A percentile compares a stretch with the other conserved stretches of the same genome.
These are phyloP conservation scores for Melinaea marsaeus DNA, from an alignment of 2,888 invertebrate species.

Conservation along the genomic window DNA sequence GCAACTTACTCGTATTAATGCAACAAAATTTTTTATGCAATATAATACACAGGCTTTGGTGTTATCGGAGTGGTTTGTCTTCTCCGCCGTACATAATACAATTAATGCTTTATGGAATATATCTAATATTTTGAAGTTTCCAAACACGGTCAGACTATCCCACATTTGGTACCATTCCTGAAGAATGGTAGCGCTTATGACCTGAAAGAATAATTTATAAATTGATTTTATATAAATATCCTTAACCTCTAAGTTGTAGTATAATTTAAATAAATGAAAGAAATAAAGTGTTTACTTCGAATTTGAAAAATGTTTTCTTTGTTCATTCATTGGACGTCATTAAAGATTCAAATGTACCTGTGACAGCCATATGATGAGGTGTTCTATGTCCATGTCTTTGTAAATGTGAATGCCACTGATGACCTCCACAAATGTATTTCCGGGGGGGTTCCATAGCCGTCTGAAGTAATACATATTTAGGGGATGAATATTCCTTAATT, in stretches of 20 bases:
- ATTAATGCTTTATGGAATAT: constrained; percentile 47
- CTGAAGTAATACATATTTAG: constrained; percentile 66
- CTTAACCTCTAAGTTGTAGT: too few species aligned
- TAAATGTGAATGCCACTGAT: constrained; percentile 45
- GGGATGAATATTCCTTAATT: constrained; percentile 52
- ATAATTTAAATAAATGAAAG: background rate
- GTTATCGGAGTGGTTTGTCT: constrained; percentile 41
- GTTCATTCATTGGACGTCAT: too few species aligned
- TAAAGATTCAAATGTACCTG: constrained; percentile 43
- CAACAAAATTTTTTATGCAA: constrained; percentile 55
- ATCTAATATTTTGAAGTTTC: constrained; percentile 40
- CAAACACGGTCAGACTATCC: constrained; percentile 47
- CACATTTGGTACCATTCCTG: constrained; percentile 62
- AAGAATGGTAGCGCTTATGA: constrained; percentile 50
- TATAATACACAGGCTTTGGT: constrained; percentile 55
- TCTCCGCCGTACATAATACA: constrained; percentile 45
- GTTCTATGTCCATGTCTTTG: constrained; percentile 41
- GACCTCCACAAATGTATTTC: constrained; percentile 52
- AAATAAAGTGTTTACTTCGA: background rate
- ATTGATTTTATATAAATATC: background rate
- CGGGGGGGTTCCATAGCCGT: constrained; percentile 55
- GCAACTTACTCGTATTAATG: constrained; percentile 51
- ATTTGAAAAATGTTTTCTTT: background rate
- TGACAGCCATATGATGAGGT: constrained; percentile 47
- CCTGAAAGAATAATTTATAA: constrained; percentile 40